Evolutionary conservation across 1,140 invertebrate species (phyloP).

Genomic region (Orchestia grillus): DNA sequence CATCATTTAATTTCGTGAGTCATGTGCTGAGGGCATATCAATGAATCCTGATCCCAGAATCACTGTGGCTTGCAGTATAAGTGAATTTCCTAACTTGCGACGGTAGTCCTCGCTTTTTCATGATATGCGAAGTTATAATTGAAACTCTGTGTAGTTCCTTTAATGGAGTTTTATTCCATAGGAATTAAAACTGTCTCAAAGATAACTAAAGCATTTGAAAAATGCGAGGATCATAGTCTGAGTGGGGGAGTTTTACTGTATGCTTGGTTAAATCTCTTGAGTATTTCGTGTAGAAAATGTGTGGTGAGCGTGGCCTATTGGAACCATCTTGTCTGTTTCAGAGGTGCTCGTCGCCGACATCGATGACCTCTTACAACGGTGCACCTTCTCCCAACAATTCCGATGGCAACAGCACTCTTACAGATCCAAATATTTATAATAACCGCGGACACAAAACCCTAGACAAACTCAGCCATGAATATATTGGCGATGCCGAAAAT

Average conservation of each 20-base stretch:
- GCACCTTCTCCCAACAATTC: constrained; percentile 59
- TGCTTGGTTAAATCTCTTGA: not conserved
- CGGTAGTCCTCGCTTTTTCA: not conserved
- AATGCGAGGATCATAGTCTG: not conserved
- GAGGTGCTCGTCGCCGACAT: constrained; percentile 40
- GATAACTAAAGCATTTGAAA: not conserved
- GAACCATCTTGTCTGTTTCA: constrained; percentile 45
- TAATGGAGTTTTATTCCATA: not conserved
- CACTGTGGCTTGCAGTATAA: not conserved
- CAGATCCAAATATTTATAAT: constrained; percentile 7
- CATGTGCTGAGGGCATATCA: not conserved
- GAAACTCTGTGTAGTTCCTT: not conserved
- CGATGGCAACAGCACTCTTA: constrained; percentile 68
- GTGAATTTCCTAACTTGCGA: not conserved
- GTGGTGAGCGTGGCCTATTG: constrained; percentile 26
- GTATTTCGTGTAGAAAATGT: not conserved
- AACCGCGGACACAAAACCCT: not conserved
- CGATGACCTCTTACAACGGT: constrained; percentile 70
- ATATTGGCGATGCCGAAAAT: not conserved
- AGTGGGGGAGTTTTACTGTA: not conserved
- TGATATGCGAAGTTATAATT: not conserved
- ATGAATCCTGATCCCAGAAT: not conserved
- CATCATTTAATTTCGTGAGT: not conserved
- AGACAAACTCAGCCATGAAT: not conserved
- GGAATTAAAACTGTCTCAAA: not conserved